These are phyloP conservation scores for Drosophila trichaetosa DNA, from an alignment of 2,888 invertebrate genomes.

Conservation along the genomic window DNA sequence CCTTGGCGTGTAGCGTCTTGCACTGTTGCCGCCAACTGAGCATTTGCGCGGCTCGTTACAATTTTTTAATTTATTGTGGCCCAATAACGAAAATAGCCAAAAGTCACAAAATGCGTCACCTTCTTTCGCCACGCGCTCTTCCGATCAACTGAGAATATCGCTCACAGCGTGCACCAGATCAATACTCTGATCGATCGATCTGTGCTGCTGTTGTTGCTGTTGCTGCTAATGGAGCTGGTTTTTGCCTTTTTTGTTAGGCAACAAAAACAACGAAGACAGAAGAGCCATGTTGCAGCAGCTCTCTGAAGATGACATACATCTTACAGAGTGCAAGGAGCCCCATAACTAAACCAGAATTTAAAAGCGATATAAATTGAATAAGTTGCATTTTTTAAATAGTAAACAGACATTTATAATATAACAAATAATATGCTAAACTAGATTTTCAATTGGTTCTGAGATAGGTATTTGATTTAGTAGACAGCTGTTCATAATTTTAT, in stretches of 20 bases:
- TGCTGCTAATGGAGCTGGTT: conserved; percentile 28
- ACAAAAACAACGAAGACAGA: conserved; percentile 32
- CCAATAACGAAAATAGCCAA: conserved; percentile 61
- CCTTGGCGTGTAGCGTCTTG: conserved; percentile 8
- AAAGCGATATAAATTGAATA: background rate
- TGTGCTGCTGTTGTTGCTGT: conserved; percentile 28
- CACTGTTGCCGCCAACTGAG: conserved; percentile 20
- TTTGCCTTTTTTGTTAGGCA: conserved; percentile 35
- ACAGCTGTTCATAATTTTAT: background rate
- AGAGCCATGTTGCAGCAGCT: background rate
- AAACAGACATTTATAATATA: background rate
- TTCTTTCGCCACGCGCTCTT: conserved; percentile 41
- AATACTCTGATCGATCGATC: conserved; percentile 44
- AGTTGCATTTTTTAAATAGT: background rate
- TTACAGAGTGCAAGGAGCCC: background rate
- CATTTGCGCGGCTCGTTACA: conserved; percentile 20
- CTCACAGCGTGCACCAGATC: conserved; percentile 42
- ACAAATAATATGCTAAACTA: background rate
- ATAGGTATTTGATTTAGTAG: background rate
- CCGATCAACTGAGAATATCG: conserved; percentile 52
- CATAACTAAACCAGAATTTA: background rate
- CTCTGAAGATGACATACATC: background rate
- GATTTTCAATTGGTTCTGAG: background rate
- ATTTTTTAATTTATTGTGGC: conserved; percentile 29
- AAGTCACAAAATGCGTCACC: conserved; percentile 57